These are phyloP conservation scores for Neuroterus valhalla DNA, from an alignment of 1,140 invertebrate species.

Conservation along the genomic window DNA sequence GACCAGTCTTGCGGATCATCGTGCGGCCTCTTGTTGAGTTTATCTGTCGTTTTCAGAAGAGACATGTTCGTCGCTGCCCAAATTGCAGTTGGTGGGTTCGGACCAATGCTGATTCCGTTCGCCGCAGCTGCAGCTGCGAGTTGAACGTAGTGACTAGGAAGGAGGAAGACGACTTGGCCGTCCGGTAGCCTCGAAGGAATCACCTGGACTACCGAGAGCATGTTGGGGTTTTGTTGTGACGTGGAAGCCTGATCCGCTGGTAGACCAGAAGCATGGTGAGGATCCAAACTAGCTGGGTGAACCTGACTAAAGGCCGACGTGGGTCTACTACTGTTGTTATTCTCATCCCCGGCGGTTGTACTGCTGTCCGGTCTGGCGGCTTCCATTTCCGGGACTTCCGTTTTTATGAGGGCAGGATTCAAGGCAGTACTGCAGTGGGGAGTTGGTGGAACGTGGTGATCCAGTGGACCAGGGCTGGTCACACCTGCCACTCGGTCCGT, in stretches of 20 bases:
- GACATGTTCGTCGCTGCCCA: slow-evolving; percentile 74
- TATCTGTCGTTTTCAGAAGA: slow-evolving; percentile 70
- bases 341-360: slow-evolving; percentile 69
- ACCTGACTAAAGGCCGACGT: slow-evolving; percentile 69
- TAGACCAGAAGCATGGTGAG: slow-evolving; percentile 52
- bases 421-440: slow-evolving; percentile 65
- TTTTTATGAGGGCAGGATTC: slow-evolving; percentile 65
- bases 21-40: slow-evolving; percentile 68
- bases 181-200: slow-evolving; percentile 76
- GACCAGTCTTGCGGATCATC: slow-evolving; percentile 61
- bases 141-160: slow-evolving; percentile 77
- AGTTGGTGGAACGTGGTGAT: slow-evolving; percentile 62
- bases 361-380: slow-evolving; percentile 70
- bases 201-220: slow-evolving; percentile 73
- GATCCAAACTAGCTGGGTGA: slow-evolving; percentile 56
- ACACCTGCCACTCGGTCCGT: slow-evolving; percentile 68
- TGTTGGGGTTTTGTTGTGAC: slow-evolving; percentile 68
- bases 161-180: slow-evolving; percentile 76
- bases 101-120: slow-evolving; percentile 72
- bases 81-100: slow-evolving; percentile 71
- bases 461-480: slow-evolving; percentile 64
- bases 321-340: slow-evolving; percentile 71
- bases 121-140: slow-evolving; percentile 72
- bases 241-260: slow-evolving; percentile 64
- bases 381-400: slow-evolving; percentile 68